A percentile compares a stretch with the other conserved stretches of the same genome.
Evolutionary conservation across 2,113 vertebrate genomes (phyloP).

Genomic region (Drymodes brunneopygia): DNA sequence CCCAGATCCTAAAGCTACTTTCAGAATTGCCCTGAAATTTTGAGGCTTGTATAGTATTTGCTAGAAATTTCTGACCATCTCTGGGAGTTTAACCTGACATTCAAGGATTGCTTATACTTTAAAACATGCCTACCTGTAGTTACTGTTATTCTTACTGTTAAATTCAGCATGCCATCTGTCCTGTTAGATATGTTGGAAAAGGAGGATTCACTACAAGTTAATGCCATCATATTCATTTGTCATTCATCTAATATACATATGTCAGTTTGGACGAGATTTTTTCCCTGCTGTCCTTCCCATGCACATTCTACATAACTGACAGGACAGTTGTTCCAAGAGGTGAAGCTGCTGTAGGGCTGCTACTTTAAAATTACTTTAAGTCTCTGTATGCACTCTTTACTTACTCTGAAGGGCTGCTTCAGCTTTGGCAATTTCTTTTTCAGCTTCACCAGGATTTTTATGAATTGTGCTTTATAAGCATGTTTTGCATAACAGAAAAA

Average conservation of each 20-base stretch:
- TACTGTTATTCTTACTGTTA: background rate
- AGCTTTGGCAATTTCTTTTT: background rate
- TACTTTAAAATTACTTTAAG: background rate
- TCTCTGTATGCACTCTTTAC: background rate
- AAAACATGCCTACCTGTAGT: background rate
- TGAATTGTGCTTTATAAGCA: background rate
- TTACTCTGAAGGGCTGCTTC: constrained; percentile 7
- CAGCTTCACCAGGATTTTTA: background rate
- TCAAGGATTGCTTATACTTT: background rate
- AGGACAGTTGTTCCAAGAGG: background rate
- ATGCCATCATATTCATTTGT: background rate
- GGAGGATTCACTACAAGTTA: background rate
- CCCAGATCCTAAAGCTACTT: background rate
- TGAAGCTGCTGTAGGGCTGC: background rate
- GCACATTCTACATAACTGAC: background rate
- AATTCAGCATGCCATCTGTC: background rate
- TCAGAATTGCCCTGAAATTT: background rate
- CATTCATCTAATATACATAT: background rate
- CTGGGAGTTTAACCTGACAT: background rate
- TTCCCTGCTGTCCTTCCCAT: background rate
- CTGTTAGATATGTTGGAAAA: background rate
- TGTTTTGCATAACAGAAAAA: constrained; percentile 5
- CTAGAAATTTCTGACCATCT: background rate
- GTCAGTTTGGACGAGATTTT: background rate
- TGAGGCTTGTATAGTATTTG: background rate